Evolutionary conservation across 2,797 vertebrate species (phyloP).

Genomic region (Eurystomus glaucurus): DNA sequence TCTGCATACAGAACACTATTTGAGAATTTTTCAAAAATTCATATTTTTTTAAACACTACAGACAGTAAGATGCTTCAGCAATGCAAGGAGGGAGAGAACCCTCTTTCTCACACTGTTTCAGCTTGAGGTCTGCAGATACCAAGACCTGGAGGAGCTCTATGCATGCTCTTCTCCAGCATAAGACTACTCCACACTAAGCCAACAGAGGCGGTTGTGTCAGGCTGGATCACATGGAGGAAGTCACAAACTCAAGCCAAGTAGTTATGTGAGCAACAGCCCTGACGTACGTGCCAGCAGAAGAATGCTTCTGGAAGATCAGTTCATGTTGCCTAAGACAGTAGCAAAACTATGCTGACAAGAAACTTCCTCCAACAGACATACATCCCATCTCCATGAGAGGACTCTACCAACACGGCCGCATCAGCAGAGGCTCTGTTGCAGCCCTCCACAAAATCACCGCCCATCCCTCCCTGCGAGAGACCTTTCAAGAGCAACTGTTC

Average conservation of each 20-base stretch:
- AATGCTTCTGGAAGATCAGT: neutral
- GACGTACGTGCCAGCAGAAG: neutral
- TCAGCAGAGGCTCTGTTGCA: neutral
- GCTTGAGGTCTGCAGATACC: neutral
- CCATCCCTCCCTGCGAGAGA: neutral
- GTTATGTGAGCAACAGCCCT: neutral
- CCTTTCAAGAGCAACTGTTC: neutral
- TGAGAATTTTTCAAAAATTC: neutral
- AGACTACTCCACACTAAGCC: neutral
- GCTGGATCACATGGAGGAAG: fast-evolving
- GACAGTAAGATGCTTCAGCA: neutral
- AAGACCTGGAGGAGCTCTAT: neutral
- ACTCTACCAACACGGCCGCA: fast-evolving
- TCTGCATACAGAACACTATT: neutral
- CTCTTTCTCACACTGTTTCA: neutral
- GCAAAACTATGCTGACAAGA: neutral
- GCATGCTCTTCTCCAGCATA: neutral
- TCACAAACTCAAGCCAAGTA: neutral
- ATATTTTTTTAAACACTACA: neutral
- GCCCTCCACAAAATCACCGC: fast-evolving
- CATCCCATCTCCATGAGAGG: neutral
- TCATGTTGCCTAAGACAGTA: neutral
- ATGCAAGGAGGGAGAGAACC: fast-evolving
- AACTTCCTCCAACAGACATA: neutral
- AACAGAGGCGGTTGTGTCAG: fast-evolving